phyloP scores from a whole-genome alignment of 2,113 vertebrate species.

The Ceyx margarethae region DNA sequence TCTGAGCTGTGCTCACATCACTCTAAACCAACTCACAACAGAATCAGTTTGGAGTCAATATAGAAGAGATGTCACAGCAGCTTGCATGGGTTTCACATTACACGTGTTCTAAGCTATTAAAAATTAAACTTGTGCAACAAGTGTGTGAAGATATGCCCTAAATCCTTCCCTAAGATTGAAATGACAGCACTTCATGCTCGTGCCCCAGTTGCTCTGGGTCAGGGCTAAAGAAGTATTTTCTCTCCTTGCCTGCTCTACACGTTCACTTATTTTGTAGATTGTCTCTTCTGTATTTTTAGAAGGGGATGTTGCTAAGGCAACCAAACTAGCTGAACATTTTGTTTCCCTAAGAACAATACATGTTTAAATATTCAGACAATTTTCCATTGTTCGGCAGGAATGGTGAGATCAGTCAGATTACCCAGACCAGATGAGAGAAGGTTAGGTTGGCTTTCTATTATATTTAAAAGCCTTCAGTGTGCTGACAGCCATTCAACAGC shows the following conservation, averaged over 20 bases:
- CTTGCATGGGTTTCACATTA: not conserved
- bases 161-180: not conserved
- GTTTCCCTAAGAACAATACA: conserved; percentile 77
- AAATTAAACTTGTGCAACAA: not conserved
- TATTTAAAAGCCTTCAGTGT: not conserved
- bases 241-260: conserved; percentile 36
- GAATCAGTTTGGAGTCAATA: not conserved
- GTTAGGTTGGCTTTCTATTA: conserved; percentile 36
- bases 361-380: conserved; percentile 79
- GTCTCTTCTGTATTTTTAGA: conserved; percentile 79
- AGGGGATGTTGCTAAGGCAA: conserved; percentile 77
- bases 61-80: not conserved
- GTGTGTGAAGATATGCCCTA: not conserved
- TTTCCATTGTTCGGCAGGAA: conserved; percentile 71
- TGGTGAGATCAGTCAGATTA: conserved; percentile 66
- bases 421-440: conserved; percentile 55
- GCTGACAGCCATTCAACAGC: not conserved
- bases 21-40: not conserved
- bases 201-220: not conserved
- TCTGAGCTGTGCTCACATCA: not conserved
- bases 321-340: conserved; percentile 80
- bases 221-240: conserved; percentile 33
- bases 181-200: not conserved
- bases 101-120: not conserved
- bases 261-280: conserved; percentile 63